Percentiles rank a stretch among this genome's conserved stretches.
These are phyloP conservation scores for Vanessa cardui DNA, from an alignment of 2,888 invertebrate species.

Conservation along the genomic window DNA sequence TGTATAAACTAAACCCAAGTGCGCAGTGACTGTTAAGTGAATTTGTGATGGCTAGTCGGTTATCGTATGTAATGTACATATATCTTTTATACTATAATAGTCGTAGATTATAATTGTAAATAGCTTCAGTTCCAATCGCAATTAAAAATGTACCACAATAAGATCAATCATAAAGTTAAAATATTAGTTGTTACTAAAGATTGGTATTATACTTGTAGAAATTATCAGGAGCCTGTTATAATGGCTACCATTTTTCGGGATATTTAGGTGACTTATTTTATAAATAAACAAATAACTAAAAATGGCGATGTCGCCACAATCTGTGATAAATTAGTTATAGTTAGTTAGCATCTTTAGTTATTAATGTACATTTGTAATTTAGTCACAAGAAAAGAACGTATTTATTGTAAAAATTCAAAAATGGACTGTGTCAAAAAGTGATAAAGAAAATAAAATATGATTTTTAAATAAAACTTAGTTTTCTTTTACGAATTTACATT, in stretches of 20 bases:
- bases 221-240: slow-evolving; percentile 57
- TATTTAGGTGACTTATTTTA: slow-evolving; percentile 55
- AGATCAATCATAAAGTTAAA: slow-evolving; percentile 16
- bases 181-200: slow-evolving; percentile 20
- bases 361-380: slow-evolving; percentile 73
- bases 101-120: slow-evolving; percentile 38
- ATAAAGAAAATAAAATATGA: slow-evolving; percentile 73
- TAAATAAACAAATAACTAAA: slow-evolving; percentile 30
- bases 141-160: slow-evolving; percentile 28
- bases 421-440: slow-evolving; percentile 71
- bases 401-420: slow-evolving; percentile 78
- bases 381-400: slow-evolving; percentile 68
- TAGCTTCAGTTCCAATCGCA: slow-evolving; percentile 35
- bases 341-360: slow-evolving; percentile 59
- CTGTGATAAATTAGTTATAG: slow-evolving; percentile 79
- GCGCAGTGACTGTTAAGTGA: slow-evolving; percentile 47
- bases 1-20: slow-evolving; percentile 50
- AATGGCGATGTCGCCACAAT: slow-evolving; percentile 72
- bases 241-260: slow-evolving; percentile 72
- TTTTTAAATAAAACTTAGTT: slow-evolving; percentile 52
- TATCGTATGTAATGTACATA: slow-evolving; percentile 66
- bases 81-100: slow-evolving; percentile 39
- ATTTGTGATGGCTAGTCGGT: slow-evolving; percentile 77
- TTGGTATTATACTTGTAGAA: slow-evolving; percentile 33
- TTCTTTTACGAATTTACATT: slow-evolving; percentile 35